Evolutionary conservation across 2,888 invertebrate genomes (phyloP).

Genomic region (Perithous albicinctus): DNA sequence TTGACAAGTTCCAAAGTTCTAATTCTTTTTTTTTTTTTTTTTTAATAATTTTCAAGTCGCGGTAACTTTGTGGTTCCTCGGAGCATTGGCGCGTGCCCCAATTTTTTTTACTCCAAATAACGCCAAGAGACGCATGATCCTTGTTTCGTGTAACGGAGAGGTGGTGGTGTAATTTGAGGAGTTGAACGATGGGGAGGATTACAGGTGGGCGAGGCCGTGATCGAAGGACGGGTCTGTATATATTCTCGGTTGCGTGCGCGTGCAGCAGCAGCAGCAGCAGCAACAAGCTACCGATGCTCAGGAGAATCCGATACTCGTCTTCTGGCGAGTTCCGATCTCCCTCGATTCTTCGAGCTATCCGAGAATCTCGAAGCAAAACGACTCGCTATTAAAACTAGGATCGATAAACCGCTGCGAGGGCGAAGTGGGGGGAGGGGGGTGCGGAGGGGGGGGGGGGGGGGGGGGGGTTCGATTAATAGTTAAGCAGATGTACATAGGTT

Average conservation of each 20-base stretch:
- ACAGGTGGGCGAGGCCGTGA: slow-evolving; percentile 36
- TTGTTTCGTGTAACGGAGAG: slow-evolving; percentile 59
- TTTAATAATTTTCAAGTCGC: too few relatives aligned
- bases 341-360: slow-evolving; percentile 17
- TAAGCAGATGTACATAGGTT: not conserved
- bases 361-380: slow-evolving; percentile 38
- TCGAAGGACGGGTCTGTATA: slow-evolving; percentile 57
- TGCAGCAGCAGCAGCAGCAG: slow-evolving; percentile 63
- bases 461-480: not conserved
- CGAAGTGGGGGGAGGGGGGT: not conserved
- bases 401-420: not conserved
- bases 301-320: slow-evolving; percentile 53
- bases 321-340: not conserved
- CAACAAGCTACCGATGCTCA: slow-evolving; percentile 64
- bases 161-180: slow-evolving; percentile 60
- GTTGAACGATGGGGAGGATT: slow-evolving; percentile 14
- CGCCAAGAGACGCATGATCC: slow-evolving; percentile 17
- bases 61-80: not conserved
- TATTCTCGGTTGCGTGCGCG: slow-evolving; percentile 70
- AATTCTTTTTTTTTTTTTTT: too few relatives aligned
- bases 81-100: slow-evolving; percentile 48
- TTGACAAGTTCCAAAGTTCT: too few relatives aligned
- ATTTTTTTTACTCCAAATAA: slow-evolving; percentile 41
- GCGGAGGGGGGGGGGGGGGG: too few relatives aligned
- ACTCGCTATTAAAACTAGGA: not conserved